A percentile compares a stretch with the other conserved stretches of the same genome.
Conservation (phyloP, 2,888 invertebrate genomes). For the Diaprepes abbreviatus region DNA sequence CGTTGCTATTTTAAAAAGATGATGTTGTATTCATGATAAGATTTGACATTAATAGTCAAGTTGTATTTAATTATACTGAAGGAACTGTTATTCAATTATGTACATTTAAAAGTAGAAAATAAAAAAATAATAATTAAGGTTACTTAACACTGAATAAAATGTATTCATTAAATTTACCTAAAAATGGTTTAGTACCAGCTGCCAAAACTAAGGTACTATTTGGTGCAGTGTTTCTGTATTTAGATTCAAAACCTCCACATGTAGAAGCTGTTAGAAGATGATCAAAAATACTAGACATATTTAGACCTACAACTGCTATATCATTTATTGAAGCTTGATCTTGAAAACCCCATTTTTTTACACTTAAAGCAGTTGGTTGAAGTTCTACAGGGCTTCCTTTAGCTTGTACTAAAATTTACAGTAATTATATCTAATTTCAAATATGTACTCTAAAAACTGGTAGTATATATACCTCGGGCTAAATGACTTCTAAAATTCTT, state of each 20-base stretch:
- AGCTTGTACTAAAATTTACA: conserved; percentile 73
- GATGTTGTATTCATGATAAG: too few relatives aligned
- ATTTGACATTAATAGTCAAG: too few relatives aligned
- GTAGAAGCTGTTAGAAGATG: conserved; percentile 87
- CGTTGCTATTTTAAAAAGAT: too few relatives aligned
- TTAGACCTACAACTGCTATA: conserved; percentile 81
- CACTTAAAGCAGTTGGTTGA: conserved; percentile 76
- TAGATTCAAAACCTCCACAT: conserved; percentile 80
- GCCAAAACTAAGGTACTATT: conserved; percentile 82
- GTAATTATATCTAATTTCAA: background rate
- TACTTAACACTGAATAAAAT: too few relatives aligned
- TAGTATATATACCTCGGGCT: conserved; percentile 78
- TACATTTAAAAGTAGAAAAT: too few relatives aligned
- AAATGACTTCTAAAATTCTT: conserved; percentile 84
- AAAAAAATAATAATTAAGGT: too few relatives aligned
- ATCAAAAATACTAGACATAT: conserved; percentile 84
- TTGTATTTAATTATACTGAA: too few relatives aligned
- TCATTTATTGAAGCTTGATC: conserved; percentile 83
- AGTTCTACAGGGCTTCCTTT: conserved; percentile 71
- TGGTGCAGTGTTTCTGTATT: conserved; percentile 81
- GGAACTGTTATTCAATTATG: too few relatives aligned
- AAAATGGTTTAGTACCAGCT: conserved; percentile 85
- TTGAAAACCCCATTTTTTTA: conserved; percentile 90
- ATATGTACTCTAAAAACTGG: background rate
- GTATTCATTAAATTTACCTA: too few relatives aligned